Base-by-base conservation (phyloP, 2,113 vertebrate genomes). In the Psephotus haematonotus region DNA sequence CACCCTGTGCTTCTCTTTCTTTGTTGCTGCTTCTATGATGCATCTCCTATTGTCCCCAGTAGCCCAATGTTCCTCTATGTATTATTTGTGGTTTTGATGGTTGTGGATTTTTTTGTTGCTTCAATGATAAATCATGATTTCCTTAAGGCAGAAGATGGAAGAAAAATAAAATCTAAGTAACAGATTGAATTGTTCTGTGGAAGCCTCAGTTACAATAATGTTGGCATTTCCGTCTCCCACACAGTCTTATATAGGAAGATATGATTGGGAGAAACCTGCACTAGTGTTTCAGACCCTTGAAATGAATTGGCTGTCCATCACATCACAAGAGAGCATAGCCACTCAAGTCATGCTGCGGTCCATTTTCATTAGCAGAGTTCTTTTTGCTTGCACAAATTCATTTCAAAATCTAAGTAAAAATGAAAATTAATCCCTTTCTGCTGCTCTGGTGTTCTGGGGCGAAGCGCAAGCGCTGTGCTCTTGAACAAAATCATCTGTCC, bases 21-120 rank as follows among this genome's bases (percentile, higher is more conserved):
- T 43, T 87, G 27, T 92, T 55, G 10, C 28, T 5, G 3, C 22
- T 37, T 77, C 44, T 90, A 53, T 77, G 46, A 85, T 74, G 49
- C n/a, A 77, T 90, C 41, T 94, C 6, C 41, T 92, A 13, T 92
- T 93, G 91, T 86, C 31, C 90, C 59, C 92, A 70, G 19, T 69
- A 94, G 88, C 68, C 64, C 59, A 81, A 2, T 86, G 88, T 97
- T 93, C 86, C 31, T 88, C 31, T 86, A 6, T 88, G 28, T 85
- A 31, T 75, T 62, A 23, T 49, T 17, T 4, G 10, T 13, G 17
- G 46, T 31, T 78, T 86, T 72, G 29, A 41, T 63, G 11, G 33
- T 22, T 80, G 35, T n/a, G 19, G 19, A 12, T 11, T 37, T 71
- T 59, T 82, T 55, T 39, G 57, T 72, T 11, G 2, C 68, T 72